Evolutionary conservation across 64 coral and sea anemone genomes (phyloP).

Genomic region (Pocillopora damicornis): DNA sequence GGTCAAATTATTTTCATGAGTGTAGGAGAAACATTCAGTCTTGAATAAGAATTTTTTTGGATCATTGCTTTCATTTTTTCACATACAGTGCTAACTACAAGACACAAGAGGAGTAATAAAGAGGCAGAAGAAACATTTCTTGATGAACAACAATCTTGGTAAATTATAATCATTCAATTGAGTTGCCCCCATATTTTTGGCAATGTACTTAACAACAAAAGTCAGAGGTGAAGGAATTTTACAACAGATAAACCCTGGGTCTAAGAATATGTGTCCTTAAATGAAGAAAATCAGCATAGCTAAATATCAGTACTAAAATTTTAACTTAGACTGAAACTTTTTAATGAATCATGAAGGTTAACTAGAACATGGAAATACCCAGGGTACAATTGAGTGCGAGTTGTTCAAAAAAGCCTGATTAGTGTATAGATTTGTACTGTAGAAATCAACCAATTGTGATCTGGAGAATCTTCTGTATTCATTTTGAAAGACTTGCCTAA

Average conservation of each 20-base stretch:
- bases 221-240: background rate
- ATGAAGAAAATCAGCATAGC: background rate
- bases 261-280: background rate
- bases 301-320: background rate
- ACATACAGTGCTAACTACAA: conserved; percentile 67
- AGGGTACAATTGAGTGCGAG: no score
- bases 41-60: background rate
- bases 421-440: no score
- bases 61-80: background rate
- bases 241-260: background rate
- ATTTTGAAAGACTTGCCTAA: no score
- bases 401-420: no score
- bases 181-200: background rate
- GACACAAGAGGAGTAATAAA: conserved; percentile 64
- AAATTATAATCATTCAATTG: background rate
- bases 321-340: background rate
- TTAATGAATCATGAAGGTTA: background rate
- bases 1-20: no score
- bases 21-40: no score
- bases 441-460: no score
- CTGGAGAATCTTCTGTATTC: no score
- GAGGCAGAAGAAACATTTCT: conserved; percentile 91
- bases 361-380: background rate
- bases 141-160: conserved; percentile 47
- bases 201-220: background rate